Percentiles rank a stretch among this genome's conserved stretches.
phyloP scores from a whole-genome alignment of 2,888 invertebrate genomes.

The Podotricha telesiphe region DNA sequence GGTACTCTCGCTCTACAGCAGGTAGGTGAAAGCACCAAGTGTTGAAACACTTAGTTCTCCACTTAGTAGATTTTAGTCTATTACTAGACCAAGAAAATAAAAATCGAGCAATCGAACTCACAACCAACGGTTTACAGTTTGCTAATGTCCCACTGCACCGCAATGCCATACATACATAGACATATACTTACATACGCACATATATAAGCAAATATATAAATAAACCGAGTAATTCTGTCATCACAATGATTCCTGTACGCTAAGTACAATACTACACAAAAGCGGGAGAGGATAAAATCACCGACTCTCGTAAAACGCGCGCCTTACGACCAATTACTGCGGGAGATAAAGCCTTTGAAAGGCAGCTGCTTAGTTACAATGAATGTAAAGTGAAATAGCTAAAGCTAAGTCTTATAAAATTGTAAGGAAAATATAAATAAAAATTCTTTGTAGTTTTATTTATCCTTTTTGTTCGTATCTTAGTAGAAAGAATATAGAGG shows the following conservation, averaged over 20 bases:
- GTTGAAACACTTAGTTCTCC: too few relatives aligned
- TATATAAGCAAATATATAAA: neutral
- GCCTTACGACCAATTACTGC: slow-evolving; percentile 73
- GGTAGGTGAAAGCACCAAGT: too few relatives aligned
- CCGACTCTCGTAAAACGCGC: slow-evolving; percentile 60
- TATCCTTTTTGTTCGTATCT: neutral
- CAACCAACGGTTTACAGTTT: too few relatives aligned
- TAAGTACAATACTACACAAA: slow-evolving; percentile 59
- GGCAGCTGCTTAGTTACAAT: slow-evolving; percentile 52
- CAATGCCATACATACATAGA: neutral
- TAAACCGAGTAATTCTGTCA: slow-evolving; percentile 16
- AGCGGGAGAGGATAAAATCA: slow-evolving; percentile 55
- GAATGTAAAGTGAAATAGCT: slow-evolving; percentile 41
- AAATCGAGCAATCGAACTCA: too few relatives aligned
- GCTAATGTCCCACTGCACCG: too few relatives aligned
- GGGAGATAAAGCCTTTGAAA: slow-evolving; percentile 69
- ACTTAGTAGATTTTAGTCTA: too few relatives aligned
- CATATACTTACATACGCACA: neutral
- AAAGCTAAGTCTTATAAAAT: slow-evolving; percentile 17
- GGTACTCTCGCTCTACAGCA: too few relatives aligned
- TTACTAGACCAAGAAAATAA: too few relatives aligned
- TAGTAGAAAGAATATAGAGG: neutral
- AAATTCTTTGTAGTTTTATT: neutral
- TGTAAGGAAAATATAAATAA: slow-evolving; percentile 18
- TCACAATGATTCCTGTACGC: slow-evolving; percentile 30